Evolutionary conservation across 1,140 invertebrate genomes (phyloP), one percentile per base, ranked within the genome.

Genomic region (Hestina assimilis): DNA sequence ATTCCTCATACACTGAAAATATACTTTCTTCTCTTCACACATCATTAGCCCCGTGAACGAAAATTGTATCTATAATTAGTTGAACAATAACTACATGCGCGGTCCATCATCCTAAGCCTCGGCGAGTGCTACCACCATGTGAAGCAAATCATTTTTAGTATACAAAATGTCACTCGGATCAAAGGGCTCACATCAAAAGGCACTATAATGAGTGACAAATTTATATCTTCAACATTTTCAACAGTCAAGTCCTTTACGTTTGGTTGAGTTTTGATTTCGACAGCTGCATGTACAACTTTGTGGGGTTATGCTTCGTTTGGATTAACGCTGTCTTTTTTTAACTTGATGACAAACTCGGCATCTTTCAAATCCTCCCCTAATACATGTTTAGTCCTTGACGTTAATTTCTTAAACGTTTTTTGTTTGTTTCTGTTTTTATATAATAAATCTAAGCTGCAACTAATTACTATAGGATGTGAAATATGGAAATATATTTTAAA

Each of bases 181-280:
- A 85, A 83, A 85, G 79, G 46, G 55, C 51, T 65, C 47, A 80
- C 71, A 72, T 83, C 79, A 83, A 82, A 85, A 72, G 61, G 51
- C 43, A 64, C 51, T 63, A 56, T 66, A 71, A 71, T 68, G 59
- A 63, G 50, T 47, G 43, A 59, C 69, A 66, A 70, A 63, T 46
- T 63, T 70, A 54, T 58, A 64, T 67, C 20, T 66, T 57, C 61
- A 50, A 19, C 43, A 38, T 43, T 43, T 59, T 54, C 9, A 7
- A 19, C 21, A 31, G 9, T 55, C 52, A 47, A 14, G 41, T 29
- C 59, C 55, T 47, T 54, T 26, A 4, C 5, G 8, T 29, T 58
- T 46, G 52, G 53, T 53, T 52, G 14, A 55, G 24, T 60, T 65
- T 70, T 8, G 5, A 60, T 26, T 57, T 55, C 24, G 17, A 5